Conservation (phyloP, 2,888 invertebrate genomes). For the Rapana venosa region DNA sequence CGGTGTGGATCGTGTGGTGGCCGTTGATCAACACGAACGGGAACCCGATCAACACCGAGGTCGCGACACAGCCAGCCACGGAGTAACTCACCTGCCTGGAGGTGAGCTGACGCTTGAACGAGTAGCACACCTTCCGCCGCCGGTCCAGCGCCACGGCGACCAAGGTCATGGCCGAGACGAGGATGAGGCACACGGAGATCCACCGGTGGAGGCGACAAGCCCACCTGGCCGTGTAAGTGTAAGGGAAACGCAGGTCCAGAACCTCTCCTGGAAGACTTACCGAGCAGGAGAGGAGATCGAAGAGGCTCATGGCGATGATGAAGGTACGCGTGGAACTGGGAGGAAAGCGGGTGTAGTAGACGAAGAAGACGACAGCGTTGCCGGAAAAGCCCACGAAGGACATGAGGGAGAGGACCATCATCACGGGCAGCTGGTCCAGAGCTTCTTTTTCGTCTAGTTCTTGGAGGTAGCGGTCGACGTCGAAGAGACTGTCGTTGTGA, state of each 20-base stretch:
- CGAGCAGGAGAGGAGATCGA: conserved; percentile 63
- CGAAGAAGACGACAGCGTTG: conserved; percentile 61
- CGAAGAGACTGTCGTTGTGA: too few relatives aligned
- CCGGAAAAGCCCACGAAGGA: conserved; percentile 64
- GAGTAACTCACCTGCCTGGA: conserved; percentile 55
- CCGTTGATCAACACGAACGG: conserved; percentile 59
- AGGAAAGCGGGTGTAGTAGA: conserved; percentile 62
- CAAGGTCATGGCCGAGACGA: conserved; percentile 65
- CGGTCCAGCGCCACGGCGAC: conserved; percentile 64
- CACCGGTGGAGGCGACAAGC: conserved; percentile 61
- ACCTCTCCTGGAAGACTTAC: conserved; percentile 64
- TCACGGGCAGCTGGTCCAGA: conserved; percentile 59
- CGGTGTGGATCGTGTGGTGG: conserved; percentile 52
- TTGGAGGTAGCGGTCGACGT: conserved; percentile 42
- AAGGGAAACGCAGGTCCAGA: conserved; percentile 62
- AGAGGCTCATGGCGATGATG: conserved; percentile 62
- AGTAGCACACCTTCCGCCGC: conserved; percentile 62
- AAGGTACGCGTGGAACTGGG: conserved; percentile 59
- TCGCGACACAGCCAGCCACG: conserved; percentile 54
- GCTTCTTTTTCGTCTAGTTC: conserved; percentile 57
- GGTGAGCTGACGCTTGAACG: conserved; percentile 58
- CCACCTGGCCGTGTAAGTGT: conserved; percentile 60
- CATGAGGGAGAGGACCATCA: conserved; percentile 60
- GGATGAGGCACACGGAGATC: conserved; percentile 58
- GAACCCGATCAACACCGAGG: conserved; percentile 57